Evolutionary conservation across 1,140 invertebrate species (phyloP).

Genomic region (Heliconius hermathena): DNA sequence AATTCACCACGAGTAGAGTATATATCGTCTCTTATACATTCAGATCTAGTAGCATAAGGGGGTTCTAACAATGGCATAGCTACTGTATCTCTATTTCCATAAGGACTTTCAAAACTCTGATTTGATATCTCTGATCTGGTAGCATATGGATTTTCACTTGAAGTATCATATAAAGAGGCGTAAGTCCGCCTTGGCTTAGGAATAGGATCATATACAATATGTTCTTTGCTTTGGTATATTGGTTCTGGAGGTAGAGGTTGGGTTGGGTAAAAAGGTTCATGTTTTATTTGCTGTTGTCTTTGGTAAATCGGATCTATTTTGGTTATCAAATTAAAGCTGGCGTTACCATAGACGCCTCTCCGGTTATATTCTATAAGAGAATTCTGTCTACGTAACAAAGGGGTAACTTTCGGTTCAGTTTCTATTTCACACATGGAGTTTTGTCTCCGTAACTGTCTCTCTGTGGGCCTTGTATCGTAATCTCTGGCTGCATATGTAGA

Average conservation of each 20-base stretch:
- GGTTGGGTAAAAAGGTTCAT: slow-evolving; percentile 78
- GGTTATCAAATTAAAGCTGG: slow-evolving; percentile 81
- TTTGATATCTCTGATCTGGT: slow-evolving; percentile 71
- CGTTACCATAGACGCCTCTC: slow-evolving; percentile 68
- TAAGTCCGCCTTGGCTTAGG: slow-evolving; percentile 79
- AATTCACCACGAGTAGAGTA: slow-evolving; percentile 62
- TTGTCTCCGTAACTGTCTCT: slow-evolving; percentile 69
- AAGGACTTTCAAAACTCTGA: slow-evolving; percentile 71
- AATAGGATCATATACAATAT: slow-evolving; percentile 76
- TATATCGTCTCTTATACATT: slow-evolving; percentile 62
- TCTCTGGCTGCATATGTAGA: slow-evolving; percentile 73
- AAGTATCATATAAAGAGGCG: slow-evolving; percentile 71
- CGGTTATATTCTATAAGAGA: slow-evolving; percentile 81
- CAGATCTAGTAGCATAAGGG: slow-evolving; percentile 61
- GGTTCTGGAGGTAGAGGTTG: slow-evolving; percentile 79
- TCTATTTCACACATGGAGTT: slow-evolving; percentile 81
- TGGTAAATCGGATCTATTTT: slow-evolving; percentile 82
- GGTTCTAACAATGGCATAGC: slow-evolving; percentile 68
- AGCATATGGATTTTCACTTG: slow-evolving; percentile 72
- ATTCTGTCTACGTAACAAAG: slow-evolving; percentile 78
- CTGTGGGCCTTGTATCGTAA: slow-evolving; percentile 69
- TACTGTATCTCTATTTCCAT: slow-evolving; percentile 66
- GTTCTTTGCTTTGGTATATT: slow-evolving; percentile 77
- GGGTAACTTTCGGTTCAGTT: slow-evolving; percentile 81
- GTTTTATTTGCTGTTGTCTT: slow-evolving; percentile 77